Conservation (phyloP, 1,140 invertebrate species). For the Diplogasteroides magnus region DNA sequence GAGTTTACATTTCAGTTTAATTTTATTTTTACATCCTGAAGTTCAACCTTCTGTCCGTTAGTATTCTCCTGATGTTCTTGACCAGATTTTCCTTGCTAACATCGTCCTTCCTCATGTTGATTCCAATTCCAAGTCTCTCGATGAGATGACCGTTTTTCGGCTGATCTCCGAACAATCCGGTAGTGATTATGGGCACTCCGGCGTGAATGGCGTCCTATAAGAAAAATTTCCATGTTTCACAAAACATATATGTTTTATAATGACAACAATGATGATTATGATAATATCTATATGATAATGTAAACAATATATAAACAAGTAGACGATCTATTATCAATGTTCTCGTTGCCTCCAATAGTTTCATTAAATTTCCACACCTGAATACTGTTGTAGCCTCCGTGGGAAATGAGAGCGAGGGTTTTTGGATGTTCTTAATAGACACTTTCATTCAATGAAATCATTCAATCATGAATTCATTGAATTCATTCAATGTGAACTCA, state of each 20-base stretch:
- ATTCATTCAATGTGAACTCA: not conserved
- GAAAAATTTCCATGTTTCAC: too few relatives aligned
- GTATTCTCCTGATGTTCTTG: not conserved
- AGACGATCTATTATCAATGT: too few relatives aligned
- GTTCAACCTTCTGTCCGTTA: not conserved
- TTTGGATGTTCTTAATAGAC: conserved; percentile 8
- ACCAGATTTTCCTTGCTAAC: not conserved
- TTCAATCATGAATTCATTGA: not conserved
- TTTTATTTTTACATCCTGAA: not conserved
- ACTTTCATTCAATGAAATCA: not conserved
- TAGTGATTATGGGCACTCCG: conserved; percentile 71
- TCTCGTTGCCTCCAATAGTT: too few relatives aligned
- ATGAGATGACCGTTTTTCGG: not conserved
- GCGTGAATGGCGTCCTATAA: conserved; percentile 75
- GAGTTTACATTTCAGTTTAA: not conserved
- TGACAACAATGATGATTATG: not conserved
- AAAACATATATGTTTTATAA: not conserved
- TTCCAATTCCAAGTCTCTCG: not conserved
- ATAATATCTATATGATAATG: too few relatives aligned
- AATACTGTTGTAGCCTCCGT: conserved; percentile 73
- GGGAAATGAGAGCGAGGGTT: conserved; percentile 68
- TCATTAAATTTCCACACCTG: too few relatives aligned
- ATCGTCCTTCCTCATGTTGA: not conserved
- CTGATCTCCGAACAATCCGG: conserved; percentile 57
- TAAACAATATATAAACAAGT: too few relatives aligned